phyloP scores from a whole-genome alignment of 2,888 invertebrate species.

The Carterocephalus palaemon region DNA sequence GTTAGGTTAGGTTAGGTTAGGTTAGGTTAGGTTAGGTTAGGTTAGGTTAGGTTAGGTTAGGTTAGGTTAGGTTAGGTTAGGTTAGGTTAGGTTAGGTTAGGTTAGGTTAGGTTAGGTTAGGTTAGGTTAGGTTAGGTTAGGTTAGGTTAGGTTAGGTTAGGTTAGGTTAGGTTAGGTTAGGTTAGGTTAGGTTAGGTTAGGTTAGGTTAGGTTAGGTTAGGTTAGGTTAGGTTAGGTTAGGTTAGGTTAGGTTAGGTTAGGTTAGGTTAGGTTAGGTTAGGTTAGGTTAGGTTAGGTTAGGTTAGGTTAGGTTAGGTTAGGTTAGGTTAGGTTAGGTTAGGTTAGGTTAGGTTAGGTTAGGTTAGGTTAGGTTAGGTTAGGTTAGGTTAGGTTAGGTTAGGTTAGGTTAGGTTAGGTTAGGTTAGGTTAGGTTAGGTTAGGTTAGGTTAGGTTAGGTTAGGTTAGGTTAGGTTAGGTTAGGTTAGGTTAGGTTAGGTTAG shows the following conservation, averaged over 20 bases:
- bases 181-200: constrained; percentile 27
- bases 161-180: constrained; percentile 34
- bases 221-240: constrained; percentile 34
- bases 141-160: constrained; percentile 36
- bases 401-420: constrained; percentile 37
- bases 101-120: constrained; percentile 36
- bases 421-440: constrained; percentile 37
- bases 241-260: constrained; percentile 35
- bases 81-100: constrained; percentile 35
- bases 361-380: constrained; percentile 34
- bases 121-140: constrained; percentile 35
- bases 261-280: constrained; percentile 35
- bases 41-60: constrained; percentile 33
- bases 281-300: constrained; percentile 35
- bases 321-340: constrained; percentile 34
- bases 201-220: constrained; percentile 32
- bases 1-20: constrained; percentile 27
- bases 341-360: constrained; percentile 36
- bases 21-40: constrained; percentile 32
- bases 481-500: constrained; percentile 22
- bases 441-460: constrained; percentile 30
- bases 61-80: constrained; percentile 30
- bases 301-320: constrained; percentile 35
- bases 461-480: constrained; percentile 25
- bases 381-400: constrained; percentile 30